Base-by-base conservation (phyloP, 2,888 invertebrate genomes). In the Mayetiola destructor region DNA sequence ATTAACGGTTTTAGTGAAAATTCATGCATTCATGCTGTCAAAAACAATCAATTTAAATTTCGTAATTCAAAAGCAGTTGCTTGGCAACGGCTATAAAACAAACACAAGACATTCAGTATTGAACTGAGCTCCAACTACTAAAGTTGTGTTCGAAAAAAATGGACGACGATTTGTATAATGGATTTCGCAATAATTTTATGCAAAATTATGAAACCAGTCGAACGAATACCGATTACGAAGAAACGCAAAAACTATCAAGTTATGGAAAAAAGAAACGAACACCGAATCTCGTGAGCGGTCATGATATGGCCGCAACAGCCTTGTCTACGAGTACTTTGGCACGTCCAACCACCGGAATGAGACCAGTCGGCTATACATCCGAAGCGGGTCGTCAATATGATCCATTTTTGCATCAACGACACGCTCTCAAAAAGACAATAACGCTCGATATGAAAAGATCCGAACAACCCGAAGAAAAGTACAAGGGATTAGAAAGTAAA, bases 281-380 rank as follows among this genome's bases (percentile, higher is more conserved):
- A 16, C 59, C 59, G 12, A 59, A 59, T 42, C 35, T 56, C 40
- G 57, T 58, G 18, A 56, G 52, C 42, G 14, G 23, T 29, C 14
- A 9, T 20, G 36, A 52, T 56, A 21, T 27, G 21, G 56, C 53
- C 8, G 54, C 32, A n/a, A 20, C 56, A 3, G 18, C 58, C 5
- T 23, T 56, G 29, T 55, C 48, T 3, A 35, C 59, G 18, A 61
- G 62, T n/a, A 63, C 66, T 0, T 62, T 70, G 54, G 77, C 76
- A 23, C 71, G 99, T 58, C 97, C 99, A 0, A 94, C 97, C 79
- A 99, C 99, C 3, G 96, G 97, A 2, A 91, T 97, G 37, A 79
- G 93, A 58, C 96, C 93, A 9, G 96, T 93, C 27, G 99, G 99
- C 1, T 99, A 92, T 70, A 91, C 91, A 4, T 91, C 93, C 2